Evolutionary conservation across 2,888 invertebrate species (phyloP), one percentile per base, ranked within the genome.

Genomic region (Iselma pallidipennis): DNA sequence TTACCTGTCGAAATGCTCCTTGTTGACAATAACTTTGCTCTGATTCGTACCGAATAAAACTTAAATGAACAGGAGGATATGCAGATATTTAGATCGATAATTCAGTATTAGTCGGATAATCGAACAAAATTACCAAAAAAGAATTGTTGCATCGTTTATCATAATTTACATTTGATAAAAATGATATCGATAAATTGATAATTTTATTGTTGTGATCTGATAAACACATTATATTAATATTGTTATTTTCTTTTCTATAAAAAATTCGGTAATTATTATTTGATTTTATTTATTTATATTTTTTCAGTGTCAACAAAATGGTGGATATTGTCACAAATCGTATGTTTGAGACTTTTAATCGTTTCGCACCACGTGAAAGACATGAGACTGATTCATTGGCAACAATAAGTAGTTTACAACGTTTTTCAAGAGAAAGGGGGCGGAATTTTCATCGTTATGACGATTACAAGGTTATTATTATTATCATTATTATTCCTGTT

Each of bases 271-370:
- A 21, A 25, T 61, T 56, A 25, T 56, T 50, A 45, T 68, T 59
- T 71, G 68, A 66, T 49, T 81, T n/a, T n/a, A n/a, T n/a, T n/a
- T n/a, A n/a, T n/a, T n/a, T n/a, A n/a, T n/a, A n/a, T n/a, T n/a
- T n/a, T n/a, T 81, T 48, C 77, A 84, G 84, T 76, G 79, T 84
- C n/a, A 82, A 82, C 70, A 85, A 84, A 73, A 86, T 87, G 86
- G 84, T 86, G 67, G 86, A 86, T 72, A 80, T 86, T 16, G 76
- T 86, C 45, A 84, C 85, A 2, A 84, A 83, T 55, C 81, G 85
- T 48, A 78, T 86, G 49, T 85, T 85, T 70, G 85, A 85, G 62
- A 81, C 84, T 4, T 85, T 85, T 72, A 82, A 82, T 60, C 82
- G 82, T 69, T 83, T 83, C 78, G 74, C 79, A 68, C 74, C 82